These are phyloP conservation scores for Lithosia quadra DNA, from an alignment of 2,888 invertebrate genomes.

Conservation along the genomic window DNA sequence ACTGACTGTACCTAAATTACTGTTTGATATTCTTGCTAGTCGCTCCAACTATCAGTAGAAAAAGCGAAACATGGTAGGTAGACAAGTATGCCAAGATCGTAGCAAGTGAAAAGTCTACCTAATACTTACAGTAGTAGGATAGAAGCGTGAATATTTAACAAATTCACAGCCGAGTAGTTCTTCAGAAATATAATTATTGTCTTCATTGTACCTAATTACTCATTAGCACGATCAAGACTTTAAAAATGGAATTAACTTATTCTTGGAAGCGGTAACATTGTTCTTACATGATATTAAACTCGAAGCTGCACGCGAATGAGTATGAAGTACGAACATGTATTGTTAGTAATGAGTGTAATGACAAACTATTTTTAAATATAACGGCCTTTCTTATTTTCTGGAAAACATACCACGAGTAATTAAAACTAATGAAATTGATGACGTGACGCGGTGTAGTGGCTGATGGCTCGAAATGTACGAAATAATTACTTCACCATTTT, in stretches of 20 bases:
- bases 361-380: not conserved
- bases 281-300: constrained; percentile 29
- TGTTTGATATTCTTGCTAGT: too few species aligned
- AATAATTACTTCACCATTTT: too few species aligned
- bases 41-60: too few species aligned
- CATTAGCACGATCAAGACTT: constrained; percentile 41
- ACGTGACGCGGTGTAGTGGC: not conserved
- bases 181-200: constrained; percentile 40
- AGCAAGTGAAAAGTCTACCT: too few species aligned
- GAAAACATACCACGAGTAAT: not conserved
- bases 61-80: too few species aligned
- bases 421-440: not conserved
- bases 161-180: constrained; percentile 24
- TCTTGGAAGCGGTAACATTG: constrained; percentile 41
- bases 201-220: constrained; percentile 38
- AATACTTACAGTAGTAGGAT: too few species aligned
- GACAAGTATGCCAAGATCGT: too few species aligned
- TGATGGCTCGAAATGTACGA: too few species aligned
- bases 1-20: too few species aligned
- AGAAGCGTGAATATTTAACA: too few species aligned
- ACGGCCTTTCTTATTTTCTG: not conserved
- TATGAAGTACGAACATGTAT: not conserved
- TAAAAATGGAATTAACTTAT: constrained; percentile 41
- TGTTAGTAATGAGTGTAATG: not conserved
- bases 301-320: constrained; percentile 35